Evolutionary conservation across 2,113 vertebrate species (phyloP), one percentile per base, ranked within the genome.

Genomic region (Urocolius indicus): DNA sequence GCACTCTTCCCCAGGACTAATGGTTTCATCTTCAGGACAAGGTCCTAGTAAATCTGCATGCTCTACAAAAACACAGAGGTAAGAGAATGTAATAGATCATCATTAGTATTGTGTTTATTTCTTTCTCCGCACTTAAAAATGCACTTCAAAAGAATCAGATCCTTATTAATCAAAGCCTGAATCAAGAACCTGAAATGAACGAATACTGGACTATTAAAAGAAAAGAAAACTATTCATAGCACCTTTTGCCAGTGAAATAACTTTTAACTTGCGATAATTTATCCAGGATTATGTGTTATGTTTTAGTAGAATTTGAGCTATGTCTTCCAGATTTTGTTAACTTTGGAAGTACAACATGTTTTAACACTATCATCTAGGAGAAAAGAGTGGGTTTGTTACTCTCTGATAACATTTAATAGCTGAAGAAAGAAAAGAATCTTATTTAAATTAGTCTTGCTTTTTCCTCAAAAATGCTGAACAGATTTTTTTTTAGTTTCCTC

Each of bases 21-120:
- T 98, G 10, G 98, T 97, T 93, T 99, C 99, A 90, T 99, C 99
- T 96, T 99, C 99, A 5, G 98, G 98, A 94, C 99, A 99, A 90
- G 98, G 98, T 77, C 98, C 98, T 95, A 99, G 97, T 90, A 99
- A 98, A 82, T 99, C 99, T 57, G 97, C 98, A 96, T 99, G 99
- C 61, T 99, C 99, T 98, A 97, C 71, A 95, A 97, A 85, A 87
- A 89, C 52, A 74, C 4, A 92, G 58, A 52, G 4, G 6, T 51
- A 78, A 55, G 34, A 86, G 3, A 75, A 81, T 67, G 88, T 5
- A 71, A 34, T 46, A 76, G 5, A 23, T 17, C 13, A 57, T 68
- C 13, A 73, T 49, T 22, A 38, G 32, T 61, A 59, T 0, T 30
- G 7, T 23, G 11, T 55, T 89, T 55, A 43, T 46, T 68, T 89